These are phyloP conservation scores for Sprattus sprattus DNA, from an alignment of 2,113 vertebrate genomes.

Conservation along the genomic window DNA sequence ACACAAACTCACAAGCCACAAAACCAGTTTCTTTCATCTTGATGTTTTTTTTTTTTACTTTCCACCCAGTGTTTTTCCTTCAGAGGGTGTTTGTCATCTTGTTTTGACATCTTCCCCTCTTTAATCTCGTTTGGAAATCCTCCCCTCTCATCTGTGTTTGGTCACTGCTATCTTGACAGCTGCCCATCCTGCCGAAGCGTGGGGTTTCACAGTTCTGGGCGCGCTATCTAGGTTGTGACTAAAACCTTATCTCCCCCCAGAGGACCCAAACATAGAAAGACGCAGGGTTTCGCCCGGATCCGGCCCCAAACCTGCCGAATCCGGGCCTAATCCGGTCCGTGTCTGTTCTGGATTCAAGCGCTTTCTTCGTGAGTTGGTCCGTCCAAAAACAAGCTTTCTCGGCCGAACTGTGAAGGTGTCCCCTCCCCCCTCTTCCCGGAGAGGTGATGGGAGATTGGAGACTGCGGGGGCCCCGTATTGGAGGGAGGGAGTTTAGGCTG, in stretches of 20 bases:
- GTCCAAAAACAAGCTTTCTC: too few relatives aligned
- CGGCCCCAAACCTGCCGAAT: background rate
- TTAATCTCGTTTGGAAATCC: conserved; percentile 31
- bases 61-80: conserved; percentile 53
- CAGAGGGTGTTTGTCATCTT: conserved; percentile 57
- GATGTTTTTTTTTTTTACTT: conserved; percentile 56
- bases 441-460: background rate
- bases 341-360: too few relatives aligned
- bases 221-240: conserved; percentile 57
- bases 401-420: too few relatives aligned
- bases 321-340: too few relatives aligned
- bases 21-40: conserved; percentile 58
- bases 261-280: background rate
- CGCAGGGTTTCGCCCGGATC: conserved; percentile 18
- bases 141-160: conserved; percentile 60
- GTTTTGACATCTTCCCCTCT: conserved; percentile 57
- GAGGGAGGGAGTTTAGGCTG: background rate
- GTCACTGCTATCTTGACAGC: conserved; percentile 60
- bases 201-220: conserved; percentile 71
- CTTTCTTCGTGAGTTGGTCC: too few relatives aligned
- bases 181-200: conserved; percentile 65
- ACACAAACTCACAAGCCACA: conserved; percentile 52
- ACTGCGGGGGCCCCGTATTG: background rate
- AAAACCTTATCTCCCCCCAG: background rate
- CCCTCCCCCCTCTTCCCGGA: too few relatives aligned